Conservation (phyloP, 2,797 vertebrate species). For the Anisognathus igniventris region DNA sequence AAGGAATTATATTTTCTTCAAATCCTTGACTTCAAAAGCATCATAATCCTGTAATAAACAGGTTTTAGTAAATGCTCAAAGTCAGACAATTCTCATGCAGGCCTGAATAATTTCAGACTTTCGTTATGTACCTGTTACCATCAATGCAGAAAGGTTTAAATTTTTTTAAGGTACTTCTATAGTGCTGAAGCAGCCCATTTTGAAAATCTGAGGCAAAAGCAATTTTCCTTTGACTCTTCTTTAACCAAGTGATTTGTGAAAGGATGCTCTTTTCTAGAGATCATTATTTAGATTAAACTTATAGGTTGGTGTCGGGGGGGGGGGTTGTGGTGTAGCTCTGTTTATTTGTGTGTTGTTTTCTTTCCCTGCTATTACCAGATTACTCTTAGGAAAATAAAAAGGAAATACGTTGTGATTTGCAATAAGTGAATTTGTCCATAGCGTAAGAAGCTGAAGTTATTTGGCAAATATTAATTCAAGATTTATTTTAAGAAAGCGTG, state of each 20-base stretch:
- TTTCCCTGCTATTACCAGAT: not conserved
- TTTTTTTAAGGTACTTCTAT: not conserved
- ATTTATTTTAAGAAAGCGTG: not conserved
- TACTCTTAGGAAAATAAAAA: not conserved
- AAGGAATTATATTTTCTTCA: not conserved
- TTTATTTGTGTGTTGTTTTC: not conserved
- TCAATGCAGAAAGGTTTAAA: not conserved
- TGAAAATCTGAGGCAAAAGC: not conserved
- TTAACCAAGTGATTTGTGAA: not conserved
- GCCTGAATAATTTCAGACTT: not conserved
- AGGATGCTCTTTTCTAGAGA: not conserved
- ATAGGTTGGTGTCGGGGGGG: fast-evolving
- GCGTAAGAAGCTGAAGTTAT: not conserved
- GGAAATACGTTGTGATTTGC: not conserved
- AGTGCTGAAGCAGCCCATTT: not conserved
- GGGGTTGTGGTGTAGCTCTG: not conserved
- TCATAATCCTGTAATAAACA: not conserved
- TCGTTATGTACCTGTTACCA: not conserved
- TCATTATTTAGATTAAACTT: not conserved
- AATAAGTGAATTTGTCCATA: not conserved
- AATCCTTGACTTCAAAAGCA: not conserved
- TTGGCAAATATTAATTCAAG: not conserved
- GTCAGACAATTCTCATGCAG: not conserved
- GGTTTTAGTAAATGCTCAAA: not conserved
- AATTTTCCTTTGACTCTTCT: not conserved